Percentiles rank a stretch among this genome's conserved stretches.
Conservation (phyloP, 2,113 vertebrate genomes). For the Pongo pygmaeus region DNA sequence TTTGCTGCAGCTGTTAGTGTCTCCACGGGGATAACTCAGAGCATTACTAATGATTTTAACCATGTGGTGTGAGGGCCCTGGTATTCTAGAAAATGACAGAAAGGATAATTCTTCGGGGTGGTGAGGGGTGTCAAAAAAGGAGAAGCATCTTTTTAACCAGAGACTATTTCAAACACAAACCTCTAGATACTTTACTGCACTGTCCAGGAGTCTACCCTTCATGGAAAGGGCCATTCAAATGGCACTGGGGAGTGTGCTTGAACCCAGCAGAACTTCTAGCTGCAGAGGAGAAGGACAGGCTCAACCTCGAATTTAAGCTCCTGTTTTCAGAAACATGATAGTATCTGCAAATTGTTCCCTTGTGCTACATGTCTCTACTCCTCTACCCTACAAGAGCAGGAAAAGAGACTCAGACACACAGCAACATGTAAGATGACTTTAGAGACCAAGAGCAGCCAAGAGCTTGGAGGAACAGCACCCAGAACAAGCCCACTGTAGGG, state of each 20-base stretch:
- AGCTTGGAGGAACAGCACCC: not conserved
- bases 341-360: not conserved
- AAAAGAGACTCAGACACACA: not conserved
- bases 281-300: not conserved
- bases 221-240: not conserved
- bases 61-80: not conserved
- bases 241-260: not conserved
- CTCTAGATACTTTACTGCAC: not conserved
- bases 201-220: not conserved
- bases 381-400: not conserved
- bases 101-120: not conserved
- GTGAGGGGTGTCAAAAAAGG: not conserved
- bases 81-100: slow-evolving; percentile 8
- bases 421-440: not conserved
- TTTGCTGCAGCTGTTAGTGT: not conserved
- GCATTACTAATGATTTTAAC: not conserved
- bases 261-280: not conserved
- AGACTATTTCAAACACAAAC: not conserved
- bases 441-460: not conserved
- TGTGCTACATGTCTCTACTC: not conserved
- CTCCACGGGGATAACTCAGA: not conserved
- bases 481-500: not conserved
- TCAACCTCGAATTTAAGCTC: not conserved
- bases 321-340: not conserved
- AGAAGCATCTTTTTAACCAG: not conserved